Evolutionary conservation across 2,797 vertebrate species (phyloP).

Genomic region (Myotis vivesi): DNA sequence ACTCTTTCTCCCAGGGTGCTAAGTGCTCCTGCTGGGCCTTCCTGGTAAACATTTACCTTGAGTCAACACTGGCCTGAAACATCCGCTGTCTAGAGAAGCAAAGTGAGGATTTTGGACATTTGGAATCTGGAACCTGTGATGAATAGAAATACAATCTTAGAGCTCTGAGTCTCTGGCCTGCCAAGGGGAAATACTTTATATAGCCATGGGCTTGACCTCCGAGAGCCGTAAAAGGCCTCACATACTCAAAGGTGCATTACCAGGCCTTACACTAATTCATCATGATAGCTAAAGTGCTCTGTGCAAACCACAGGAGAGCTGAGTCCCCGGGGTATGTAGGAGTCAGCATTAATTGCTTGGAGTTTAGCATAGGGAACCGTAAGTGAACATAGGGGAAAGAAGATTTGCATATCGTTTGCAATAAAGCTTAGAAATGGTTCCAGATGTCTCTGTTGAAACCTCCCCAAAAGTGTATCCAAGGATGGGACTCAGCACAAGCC

Average conservation of each 20-base stretch:
- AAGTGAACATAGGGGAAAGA: conserved; percentile 78
- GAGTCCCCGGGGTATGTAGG: conserved; percentile 84
- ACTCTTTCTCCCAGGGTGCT: conserved; percentile 62
- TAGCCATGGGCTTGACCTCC: conserved; percentile 86
- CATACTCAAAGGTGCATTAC: conserved; percentile 94
- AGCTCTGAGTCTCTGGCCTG: conserved; percentile 80
- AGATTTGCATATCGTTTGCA: conserved; percentile 85
- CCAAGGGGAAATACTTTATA: conserved; percentile 87
- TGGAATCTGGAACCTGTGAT: conserved; percentile 78
- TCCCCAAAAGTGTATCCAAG: conserved; percentile 70
- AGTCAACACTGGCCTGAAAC: conserved; percentile 75
- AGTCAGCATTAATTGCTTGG: conserved; percentile 90
- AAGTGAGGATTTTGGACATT: conserved; percentile 71
- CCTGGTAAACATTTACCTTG: conserved; percentile 81
- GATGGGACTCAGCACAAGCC: conserved; percentile 52
- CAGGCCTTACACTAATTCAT: conserved; percentile 93
- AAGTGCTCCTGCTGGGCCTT: conserved; percentile 27
- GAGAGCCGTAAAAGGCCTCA: conserved; percentile 90
- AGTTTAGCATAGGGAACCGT: conserved; percentile 87
- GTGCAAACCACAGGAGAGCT: conserved; percentile 88
- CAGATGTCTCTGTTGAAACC: conserved; percentile 76
- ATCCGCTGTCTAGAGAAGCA: conserved; percentile 68
- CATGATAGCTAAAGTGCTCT: conserved; percentile 95
- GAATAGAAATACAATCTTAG: conserved; percentile 80
- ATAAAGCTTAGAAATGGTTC: conserved; percentile 80